Base-by-base conservation (phyloP, 2,113 vertebrate species). In the Uropsilus gracilis region DNA sequence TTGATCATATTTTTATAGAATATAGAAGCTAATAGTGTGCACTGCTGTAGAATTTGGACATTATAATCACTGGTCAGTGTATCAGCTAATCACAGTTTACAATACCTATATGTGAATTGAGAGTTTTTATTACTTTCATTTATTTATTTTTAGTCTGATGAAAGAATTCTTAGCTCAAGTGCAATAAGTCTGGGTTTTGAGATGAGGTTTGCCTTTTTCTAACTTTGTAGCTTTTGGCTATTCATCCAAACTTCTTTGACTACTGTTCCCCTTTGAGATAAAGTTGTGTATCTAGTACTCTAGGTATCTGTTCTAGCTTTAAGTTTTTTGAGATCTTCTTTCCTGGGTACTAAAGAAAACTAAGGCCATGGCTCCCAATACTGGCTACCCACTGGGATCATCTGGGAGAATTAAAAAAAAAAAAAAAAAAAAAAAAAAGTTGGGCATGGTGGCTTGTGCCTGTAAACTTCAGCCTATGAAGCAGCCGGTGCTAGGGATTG, bases 71-170 rank as follows among this genome's bases (percentile, higher is more conserved):
- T 86, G 75, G 55, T 91, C 73, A 80, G 28, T n/a, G 69, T 94
- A 42, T 81, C 82, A 92, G 73, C 82, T 81, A 59, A 80, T 71
- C 44, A 73, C 37, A 86, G 20, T 78, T 94, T 69, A 77, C 28
- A 85, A 34, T 3, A 64, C 24, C 42, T 89, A 2, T 55, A n/a
- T 91, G 39, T 88, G 76, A 95, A 50, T n/a, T 91, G 46, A 57
- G 57, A 68, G 10, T 63, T 93, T 94, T 94, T 91, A 86, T 89
- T 90, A 86, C 57, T 77, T 95, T 78, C 12, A 26, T 48, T 95
- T 91, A 32, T 78, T 82, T 96, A 39, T 80, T n/a, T 75, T 63
- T 4, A 61, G 22, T 72, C 55, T 86, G 44, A 84, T 80, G 78
- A 78, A 88, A 94, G 55, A 14, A 86, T 82, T 90, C 22, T 53